These are phyloP conservation scores for Platysternon megacephalum DNA, from an alignment of 2,113 vertebrate genomes.

Conservation along the genomic window DNA sequence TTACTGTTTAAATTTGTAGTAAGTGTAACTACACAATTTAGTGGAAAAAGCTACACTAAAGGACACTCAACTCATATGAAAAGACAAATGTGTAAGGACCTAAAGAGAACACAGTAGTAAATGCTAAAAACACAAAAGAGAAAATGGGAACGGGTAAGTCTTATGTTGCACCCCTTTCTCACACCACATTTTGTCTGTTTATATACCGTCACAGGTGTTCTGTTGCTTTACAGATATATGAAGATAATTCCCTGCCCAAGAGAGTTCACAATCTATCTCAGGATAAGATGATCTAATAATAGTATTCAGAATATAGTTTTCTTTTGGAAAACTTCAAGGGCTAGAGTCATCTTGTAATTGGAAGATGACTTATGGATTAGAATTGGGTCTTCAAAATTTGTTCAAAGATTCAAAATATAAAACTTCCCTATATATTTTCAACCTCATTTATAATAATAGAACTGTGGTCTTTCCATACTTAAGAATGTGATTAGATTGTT, in stretches of 20 bases:
- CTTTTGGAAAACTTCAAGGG: background rate
- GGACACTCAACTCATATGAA: background rate
- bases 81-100: background rate
- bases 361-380: background rate
- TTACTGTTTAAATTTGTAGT: background rate
- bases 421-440: background rate
- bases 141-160: background rate
- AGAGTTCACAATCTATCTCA: background rate
- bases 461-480: background rate
- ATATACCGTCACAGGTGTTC: background rate
- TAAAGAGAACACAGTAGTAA: background rate
- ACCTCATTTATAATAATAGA: background rate
- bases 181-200: background rate
- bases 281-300: no score
- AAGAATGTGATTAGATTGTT: background rate
- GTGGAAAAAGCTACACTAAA: background rate
- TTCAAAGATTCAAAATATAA: background rate
- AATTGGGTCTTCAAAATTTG: background rate
- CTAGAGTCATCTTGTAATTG: background rate
- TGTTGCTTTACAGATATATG: background rate
- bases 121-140: background rate
- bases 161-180: background rate
- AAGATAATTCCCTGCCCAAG: background rate
- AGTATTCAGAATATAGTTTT: background rate
- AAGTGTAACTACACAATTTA: background rate